phyloP scores from a whole-genome alignment of 1,140 invertebrate genomes.

The Wiebesia pumilae region DNA sequence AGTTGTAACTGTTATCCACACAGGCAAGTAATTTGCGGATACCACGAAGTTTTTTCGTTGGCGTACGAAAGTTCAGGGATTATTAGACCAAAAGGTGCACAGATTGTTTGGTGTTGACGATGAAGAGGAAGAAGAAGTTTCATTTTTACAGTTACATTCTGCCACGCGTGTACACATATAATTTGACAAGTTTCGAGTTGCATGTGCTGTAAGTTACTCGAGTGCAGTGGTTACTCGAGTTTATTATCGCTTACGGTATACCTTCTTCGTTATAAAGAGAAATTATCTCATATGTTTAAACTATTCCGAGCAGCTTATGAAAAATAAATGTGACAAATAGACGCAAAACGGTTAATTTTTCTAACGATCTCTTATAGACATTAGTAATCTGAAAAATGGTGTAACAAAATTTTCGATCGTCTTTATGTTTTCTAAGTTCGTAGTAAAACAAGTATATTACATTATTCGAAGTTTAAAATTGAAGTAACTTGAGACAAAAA shows the following conservation, averaged over 20 bases:
- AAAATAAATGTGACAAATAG: neutral
- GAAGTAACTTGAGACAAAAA: too few relatives aligned
- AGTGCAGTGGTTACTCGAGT: neutral
- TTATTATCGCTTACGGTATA: neutral
- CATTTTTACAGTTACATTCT: neutral
- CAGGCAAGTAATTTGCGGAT: neutral
- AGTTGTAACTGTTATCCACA: neutral
- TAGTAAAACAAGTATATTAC: too few relatives aligned
- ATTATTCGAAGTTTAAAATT: too few relatives aligned
- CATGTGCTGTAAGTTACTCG: neutral
- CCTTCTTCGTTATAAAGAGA: neutral
- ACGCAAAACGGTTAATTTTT: too few relatives aligned
- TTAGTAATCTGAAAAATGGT: neutral
- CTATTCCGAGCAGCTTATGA: neutral
- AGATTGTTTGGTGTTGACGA: neutral
- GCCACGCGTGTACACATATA: neutral
- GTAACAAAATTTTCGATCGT: neutral
- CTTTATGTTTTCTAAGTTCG: neutral
- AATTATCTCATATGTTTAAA: neutral
- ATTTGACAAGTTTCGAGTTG: constrained; percentile 10
- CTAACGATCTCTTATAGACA: neutral
- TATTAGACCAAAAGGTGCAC: constrained; percentile 10
- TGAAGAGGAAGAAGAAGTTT: neutral
- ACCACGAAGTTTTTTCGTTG: neutral
- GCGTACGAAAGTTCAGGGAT: constrained; percentile 13